Percentiles rank a stretch among this genome's conserved stretches.
phyloP scores from a whole-genome alignment of 2,797 vertebrate species.

The Sorex maritimensis region DNA sequence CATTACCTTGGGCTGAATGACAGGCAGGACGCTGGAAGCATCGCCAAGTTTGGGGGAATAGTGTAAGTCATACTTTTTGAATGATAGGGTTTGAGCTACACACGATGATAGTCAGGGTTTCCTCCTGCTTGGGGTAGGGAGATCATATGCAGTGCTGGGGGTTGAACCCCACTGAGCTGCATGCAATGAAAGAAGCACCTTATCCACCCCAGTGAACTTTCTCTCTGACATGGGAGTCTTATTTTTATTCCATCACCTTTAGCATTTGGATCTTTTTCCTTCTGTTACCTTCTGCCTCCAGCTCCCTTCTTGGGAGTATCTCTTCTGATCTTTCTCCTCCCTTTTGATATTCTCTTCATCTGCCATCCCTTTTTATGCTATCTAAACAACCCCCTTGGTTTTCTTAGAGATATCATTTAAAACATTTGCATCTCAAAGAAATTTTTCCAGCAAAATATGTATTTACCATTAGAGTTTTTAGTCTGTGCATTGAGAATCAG shows the following conservation, averaged over 20 bases:
- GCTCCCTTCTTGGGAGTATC: not conserved
- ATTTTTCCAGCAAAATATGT: not conserved
- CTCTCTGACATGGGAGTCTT: too few relatives aligned
- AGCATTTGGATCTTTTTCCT: not conserved
- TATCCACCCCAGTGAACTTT: too few relatives aligned
- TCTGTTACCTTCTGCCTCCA: not conserved
- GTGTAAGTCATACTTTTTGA: not conserved
- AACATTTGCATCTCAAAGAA: not conserved
- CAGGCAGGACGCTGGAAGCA: not conserved
- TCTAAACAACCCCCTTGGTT: not conserved
- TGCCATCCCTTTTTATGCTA: not conserved
- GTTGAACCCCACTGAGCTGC: too few relatives aligned
- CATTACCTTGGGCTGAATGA: not conserved
- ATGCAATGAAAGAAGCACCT: too few relatives aligned
- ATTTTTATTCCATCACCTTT: not conserved
- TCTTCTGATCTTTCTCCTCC: not conserved
- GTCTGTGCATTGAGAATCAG: constrained; percentile 16
- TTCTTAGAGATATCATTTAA: not conserved
- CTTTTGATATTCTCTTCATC: constrained; percentile 35
- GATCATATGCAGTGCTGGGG: too few relatives aligned
- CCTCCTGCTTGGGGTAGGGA: too few relatives aligned
- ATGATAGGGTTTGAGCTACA: too few relatives aligned
- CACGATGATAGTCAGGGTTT: too few relatives aligned
- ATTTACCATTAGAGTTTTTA: constrained; percentile 6
- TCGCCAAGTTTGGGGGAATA: not conserved